A percentile compares a stretch with the other conserved stretches of the same genome.
phyloP scores from a whole-genome alignment of 2,797 vertebrate genomes.

The Pantherophis vulpinus region DNA sequence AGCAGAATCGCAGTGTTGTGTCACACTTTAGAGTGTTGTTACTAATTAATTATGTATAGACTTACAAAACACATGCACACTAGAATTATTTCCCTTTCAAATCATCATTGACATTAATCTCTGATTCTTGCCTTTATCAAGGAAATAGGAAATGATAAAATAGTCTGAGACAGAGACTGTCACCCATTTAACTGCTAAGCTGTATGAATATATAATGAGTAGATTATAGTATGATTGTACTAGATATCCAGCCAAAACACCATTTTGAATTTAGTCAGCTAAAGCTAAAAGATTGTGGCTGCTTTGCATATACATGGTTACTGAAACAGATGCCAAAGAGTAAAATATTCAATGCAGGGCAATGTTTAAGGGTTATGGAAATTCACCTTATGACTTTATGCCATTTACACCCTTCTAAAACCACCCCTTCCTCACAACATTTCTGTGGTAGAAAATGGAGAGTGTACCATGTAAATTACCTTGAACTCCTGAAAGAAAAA shows the following conservation, averaged over 20 bases:
- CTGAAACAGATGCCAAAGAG: conserved; percentile 7
- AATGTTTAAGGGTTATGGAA: not conserved
- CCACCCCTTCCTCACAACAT: not conserved
- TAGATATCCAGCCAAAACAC: conserved; percentile 32
- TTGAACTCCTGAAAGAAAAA: not conserved
- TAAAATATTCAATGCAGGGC: not conserved
- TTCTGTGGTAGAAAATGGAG: not conserved
- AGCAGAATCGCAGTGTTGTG: not conserved
- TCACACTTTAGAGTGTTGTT: not conserved
- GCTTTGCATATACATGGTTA: conserved; percentile 38
- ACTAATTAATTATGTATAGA: conserved; percentile 8
- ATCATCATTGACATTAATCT: not conserved
- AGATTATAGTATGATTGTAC: conserved; percentile 38
- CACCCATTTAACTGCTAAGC: conserved; percentile 46
- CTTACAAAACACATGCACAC: not conserved
- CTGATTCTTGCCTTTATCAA: not conserved
- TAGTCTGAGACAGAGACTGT: conserved; percentile 15
- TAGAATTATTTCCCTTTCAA: conserved; percentile 3
- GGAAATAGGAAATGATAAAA: conserved; percentile 7
- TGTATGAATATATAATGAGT: conserved; percentile 47
- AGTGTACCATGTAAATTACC: not conserved
- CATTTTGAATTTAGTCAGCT: conserved; percentile 48
- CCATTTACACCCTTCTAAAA: not conserved
- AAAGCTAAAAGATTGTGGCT: conserved; percentile 42
- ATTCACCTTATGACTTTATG: not conserved